Evolutionary conservation across 2,797 vertebrate species (phyloP), one percentile per base, ranked within the genome.

Genomic region (Enteromius trimaculatus): DNA sequence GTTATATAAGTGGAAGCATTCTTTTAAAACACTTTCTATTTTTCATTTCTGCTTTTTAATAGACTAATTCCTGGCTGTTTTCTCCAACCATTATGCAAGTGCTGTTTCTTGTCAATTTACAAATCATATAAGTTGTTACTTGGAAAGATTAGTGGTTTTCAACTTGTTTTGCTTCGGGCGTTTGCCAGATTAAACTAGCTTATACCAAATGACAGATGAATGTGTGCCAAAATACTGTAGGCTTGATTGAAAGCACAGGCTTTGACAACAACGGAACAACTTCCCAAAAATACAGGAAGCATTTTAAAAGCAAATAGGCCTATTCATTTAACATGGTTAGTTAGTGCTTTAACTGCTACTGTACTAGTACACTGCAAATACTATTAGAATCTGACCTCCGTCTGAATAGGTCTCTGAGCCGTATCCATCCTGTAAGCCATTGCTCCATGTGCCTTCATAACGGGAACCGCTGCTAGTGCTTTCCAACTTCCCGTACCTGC

Each of bases 381-480:
- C 6, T 29, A 19, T 47, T n/a, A 21, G 7, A 60, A 26, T 62
- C 96, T 95, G 94, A 99, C 98, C 98, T 97, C 97, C 97, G 88
- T 99, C 98, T 0, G 97, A 97, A 94, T 99, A 99, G 84, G 97
- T 99, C 93, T 99, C 98, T 0, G 97, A 98, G 84, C 98, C 98
- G 31, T 99, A 99, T 89, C 98, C 98, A 89, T 99, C 98, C 95
- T 99, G 98, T 86, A 99, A 95, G 81, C 98, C 97, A 89, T 98
- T 99, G 94, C 96, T 98, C 98, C 98, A 99, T 80, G 97, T 99
- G 72, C 97, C 98, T 93, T 98, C 97, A 23, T 99, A 99, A 83
- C 96, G 96, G 89, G 97, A 97, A 58, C 97, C 97, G 1, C 95
- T 97, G 92, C 95, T 96, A 34, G 94, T 94, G 95, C 97, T 98